Conservation (phyloP, 2,113 vertebrate species). For the Ctenomys sociabilis region DNA sequence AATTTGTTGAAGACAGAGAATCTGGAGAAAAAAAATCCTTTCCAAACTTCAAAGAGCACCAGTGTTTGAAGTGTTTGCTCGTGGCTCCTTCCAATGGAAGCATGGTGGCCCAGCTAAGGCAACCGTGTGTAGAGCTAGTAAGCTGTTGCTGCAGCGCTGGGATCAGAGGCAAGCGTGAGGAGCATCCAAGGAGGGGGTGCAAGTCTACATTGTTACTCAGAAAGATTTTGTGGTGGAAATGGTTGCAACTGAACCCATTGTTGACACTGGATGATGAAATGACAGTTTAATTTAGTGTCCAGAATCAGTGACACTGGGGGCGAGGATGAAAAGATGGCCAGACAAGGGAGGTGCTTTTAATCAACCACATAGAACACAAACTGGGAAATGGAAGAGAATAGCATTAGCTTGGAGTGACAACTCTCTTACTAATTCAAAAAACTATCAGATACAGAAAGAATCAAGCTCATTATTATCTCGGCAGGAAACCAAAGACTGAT, state of each 20-base stretch:
- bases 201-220: neutral
- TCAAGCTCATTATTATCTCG: neutral
- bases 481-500: conserved; percentile 13
- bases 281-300: neutral
- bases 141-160: neutral
- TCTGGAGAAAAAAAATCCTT: neutral
- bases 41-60: neutral
- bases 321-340: neutral
- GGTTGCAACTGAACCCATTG: neutral
- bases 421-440: conserved; percentile 15
- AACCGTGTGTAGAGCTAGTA: neutral
- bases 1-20: neutral
- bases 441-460: neutral
- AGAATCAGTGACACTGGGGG: neutral
- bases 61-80: neutral
- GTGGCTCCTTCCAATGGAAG: neutral
- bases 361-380: neutral
- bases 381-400: neutral
- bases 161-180: neutral
- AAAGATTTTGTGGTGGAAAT: neutral
- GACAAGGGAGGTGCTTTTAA: neutral
- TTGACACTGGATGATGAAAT: neutral
- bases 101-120: neutral
- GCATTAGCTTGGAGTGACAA: neutral
- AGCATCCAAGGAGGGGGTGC: neutral